Conservation (phyloP, 1,140 invertebrate species). For the Copidosoma floridanum region DNA sequence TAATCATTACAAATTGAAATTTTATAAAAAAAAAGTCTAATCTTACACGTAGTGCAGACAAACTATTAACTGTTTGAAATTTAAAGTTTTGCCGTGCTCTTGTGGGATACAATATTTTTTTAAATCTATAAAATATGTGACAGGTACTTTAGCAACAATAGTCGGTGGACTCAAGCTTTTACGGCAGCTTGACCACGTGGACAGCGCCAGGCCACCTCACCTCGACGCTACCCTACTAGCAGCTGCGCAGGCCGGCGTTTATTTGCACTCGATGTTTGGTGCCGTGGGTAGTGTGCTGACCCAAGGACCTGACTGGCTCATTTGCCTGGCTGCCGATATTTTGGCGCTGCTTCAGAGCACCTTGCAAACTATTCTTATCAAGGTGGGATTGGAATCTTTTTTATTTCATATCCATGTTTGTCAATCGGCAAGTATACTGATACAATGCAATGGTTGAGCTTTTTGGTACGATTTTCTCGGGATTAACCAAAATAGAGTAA, state of each 20-base stretch:
- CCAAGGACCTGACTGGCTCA: conserved; percentile 57
- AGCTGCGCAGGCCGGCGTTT: conserved; percentile 83
- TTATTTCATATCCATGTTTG: too few relatives aligned
- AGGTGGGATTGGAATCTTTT: conserved; percentile 36
- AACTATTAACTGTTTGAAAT: too few relatives aligned
- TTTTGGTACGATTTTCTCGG: too few relatives aligned
- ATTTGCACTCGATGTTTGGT: conserved; percentile 85
- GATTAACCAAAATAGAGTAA: too few relatives aligned
- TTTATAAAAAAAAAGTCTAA: too few relatives aligned
- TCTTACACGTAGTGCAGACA: too few relatives aligned
- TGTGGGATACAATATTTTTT: too few relatives aligned
- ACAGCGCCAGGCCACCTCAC: conserved; percentile 58
- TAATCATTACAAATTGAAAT: too few relatives aligned
- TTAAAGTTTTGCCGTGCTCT: too few relatives aligned
- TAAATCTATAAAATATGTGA: too few relatives aligned
- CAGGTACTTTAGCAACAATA: conserved; percentile 53
- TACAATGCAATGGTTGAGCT: too few relatives aligned
- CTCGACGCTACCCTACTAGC: conserved; percentile 83
- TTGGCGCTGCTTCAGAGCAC: conserved; percentile 63
- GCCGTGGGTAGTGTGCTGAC: conserved; percentile 78
- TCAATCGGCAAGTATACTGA: too few relatives aligned
- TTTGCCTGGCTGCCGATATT: conserved; percentile 61
- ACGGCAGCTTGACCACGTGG: conserved; percentile 46
- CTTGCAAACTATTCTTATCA: conserved; percentile 73
- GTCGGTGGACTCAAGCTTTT: conserved; percentile 44